phyloP scores from a whole-genome alignment of 2,797 vertebrate genomes.

The Lerista edwardsae region DNA sequence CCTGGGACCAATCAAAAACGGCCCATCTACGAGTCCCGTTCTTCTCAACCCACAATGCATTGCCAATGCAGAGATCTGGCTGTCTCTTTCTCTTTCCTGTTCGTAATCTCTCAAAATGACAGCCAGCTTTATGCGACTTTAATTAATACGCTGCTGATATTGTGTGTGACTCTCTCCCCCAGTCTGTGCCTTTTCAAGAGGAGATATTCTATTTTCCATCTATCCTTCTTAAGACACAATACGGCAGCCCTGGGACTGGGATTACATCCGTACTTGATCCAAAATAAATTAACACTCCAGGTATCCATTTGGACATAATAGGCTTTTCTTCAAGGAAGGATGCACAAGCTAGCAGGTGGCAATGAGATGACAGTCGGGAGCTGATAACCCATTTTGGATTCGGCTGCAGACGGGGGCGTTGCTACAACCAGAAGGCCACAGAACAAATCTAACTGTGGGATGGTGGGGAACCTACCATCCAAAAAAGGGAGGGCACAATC shows the following conservation, averaged over 20 bases:
- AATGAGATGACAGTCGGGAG: neutral
- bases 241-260: neutral
- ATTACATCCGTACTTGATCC: constrained; percentile 46
- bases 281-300: constrained; percentile 36
- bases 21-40: neutral
- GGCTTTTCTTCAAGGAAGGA: constrained; percentile 31
- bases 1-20: neutral
- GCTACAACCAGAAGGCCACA: fast-evolving
- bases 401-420: neutral
- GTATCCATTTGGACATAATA: constrained; percentile 32
- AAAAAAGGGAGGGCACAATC: too few relatives aligned
- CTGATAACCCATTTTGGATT: neutral
- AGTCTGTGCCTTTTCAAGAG: neutral
- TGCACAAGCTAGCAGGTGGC: neutral
- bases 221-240: constrained; percentile 12
- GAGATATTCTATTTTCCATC: neutral
- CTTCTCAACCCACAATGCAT: neutral
- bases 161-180: neutral
- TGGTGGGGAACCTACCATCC: neutral
- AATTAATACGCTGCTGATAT: constrained; percentile 21
- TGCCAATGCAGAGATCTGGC: neutral
- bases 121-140: constrained; percentile 6
- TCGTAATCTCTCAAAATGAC: neutral
- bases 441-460: fast-evolving
- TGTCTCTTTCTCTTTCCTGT: constrained; percentile 29